Evolutionary conservation across 2,113 vertebrate genomes (phyloP), one percentile per base, ranked within the genome.

Genomic region (Rhagologus leucostigma): DNA sequence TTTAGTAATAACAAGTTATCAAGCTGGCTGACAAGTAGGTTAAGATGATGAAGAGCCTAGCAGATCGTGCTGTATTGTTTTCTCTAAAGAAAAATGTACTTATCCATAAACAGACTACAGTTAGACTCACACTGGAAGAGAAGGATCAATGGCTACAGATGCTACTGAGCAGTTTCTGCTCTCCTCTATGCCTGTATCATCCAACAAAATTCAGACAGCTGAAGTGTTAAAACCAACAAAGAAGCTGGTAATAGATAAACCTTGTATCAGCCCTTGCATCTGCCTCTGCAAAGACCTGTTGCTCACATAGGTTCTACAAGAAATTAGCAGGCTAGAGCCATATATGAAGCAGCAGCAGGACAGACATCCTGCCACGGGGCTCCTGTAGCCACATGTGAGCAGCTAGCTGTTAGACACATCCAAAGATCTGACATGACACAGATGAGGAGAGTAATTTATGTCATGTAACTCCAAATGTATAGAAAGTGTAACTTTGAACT

Each of bases 1-100:
- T 94, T 96, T 94, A 87, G 89, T 80, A 94, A 92, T 95, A 95
- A 93, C 91, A 93, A 94, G 92, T 90, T 94, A 88, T 90, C 93
- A 93, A 86, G 82, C 76, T 93, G n/a, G 87, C 76, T 90, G 96
- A 93, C 93, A 92, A 94, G 89, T 95, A 89, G 91, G 84, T 96
- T 95, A 96, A 89, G 84, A 95, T 93, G 92, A 97, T 94, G 82
- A 93, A 97, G 55, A 92, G 82, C 62, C 46, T 57, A 71, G 32
- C 55, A 53, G n/a, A 88, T 95, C 73, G 16, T 80, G 59, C 76
- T 65, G 33, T 50, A 92, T 73, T 89, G 49, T 59, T 90, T 62
- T 94, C 94, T 96, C 73, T 21, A 87, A 92, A 90, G 91, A 79
- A 93, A 86, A 93, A 94, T 69, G 41, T 77, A 85, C 76, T 96